Base-by-base conservation (phyloP, 2,888 invertebrate species). In the Lathronympha strigana region DNA sequence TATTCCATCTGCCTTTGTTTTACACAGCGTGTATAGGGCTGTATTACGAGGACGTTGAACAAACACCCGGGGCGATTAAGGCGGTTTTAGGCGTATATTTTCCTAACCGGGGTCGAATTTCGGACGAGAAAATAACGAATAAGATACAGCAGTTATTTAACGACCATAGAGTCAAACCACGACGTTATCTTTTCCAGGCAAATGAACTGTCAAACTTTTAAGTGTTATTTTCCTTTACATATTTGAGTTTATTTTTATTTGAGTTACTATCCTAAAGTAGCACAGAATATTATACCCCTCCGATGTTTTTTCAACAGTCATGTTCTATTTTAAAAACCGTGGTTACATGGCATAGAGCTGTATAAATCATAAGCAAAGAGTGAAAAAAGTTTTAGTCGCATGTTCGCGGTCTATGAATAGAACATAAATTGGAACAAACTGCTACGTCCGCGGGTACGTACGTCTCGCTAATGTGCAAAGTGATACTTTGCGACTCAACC, bases 371-470 rank as follows among this genome's bases (percentile, higher is more conserved):
- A 55, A 17, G 15, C 19, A 40, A 43, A 33, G 19, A 28, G 40
- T 28, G 28, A 64, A 64, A 60, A 64, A 64, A 45, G 43, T 60
- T 53, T 13, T 51, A 53, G 28, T 31, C 33, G 38, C 50, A 45
- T 58, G 58, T 51, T 51, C 36, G 33, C 25, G 51, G 33, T 58
- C 45, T 60, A 60, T 64, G 64, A 64, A 60, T 64, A 64, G 64
- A 53, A 53, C 64, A 21, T 25, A 64, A 64, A 64, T 60, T 60
- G 58, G 53, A 64, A 60, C 64, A 64, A 38, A 58, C 57, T 63
- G 57, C 47, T 50, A 15, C 57, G 49, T 47, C 36, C 21, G 53
- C 25, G 8, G 43, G 43, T 54, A 19, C 28, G 23, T 47, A 36
- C 58, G 47, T 62, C 28, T 19, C 47, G 47, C 23, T 55, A 50